Evolutionary conservation across 1,140 invertebrate species (phyloP).

Genomic region (Bombus polaris): DNA sequence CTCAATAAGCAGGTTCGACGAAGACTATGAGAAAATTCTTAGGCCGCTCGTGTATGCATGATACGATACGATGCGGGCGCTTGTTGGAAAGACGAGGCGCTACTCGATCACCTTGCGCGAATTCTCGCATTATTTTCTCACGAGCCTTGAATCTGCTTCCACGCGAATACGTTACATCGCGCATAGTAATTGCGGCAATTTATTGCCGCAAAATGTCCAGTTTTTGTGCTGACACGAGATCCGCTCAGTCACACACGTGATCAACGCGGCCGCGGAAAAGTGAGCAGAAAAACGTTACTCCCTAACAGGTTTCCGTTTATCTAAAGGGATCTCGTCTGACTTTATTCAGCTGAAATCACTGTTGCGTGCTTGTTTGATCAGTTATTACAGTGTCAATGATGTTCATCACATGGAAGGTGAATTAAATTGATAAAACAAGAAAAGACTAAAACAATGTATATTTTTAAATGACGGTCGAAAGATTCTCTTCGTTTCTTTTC

Average conservation of each 20-base stretch:
- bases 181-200: slow-evolving; percentile 49
- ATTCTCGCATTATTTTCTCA: slow-evolving; percentile 71
- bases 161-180: slow-evolving; percentile 36
- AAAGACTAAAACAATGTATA: neutral
- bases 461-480: neutral
- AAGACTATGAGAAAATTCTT: slow-evolving; percentile 68
- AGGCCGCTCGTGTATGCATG: slow-evolving; percentile 18
- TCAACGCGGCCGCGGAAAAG: slow-evolving; percentile 14
- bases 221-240: slow-evolving; percentile 35
- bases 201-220: slow-evolving; percentile 38
- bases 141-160: slow-evolving; percentile 44
- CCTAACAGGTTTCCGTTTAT: slow-evolving; percentile 23
- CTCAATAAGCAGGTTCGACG: slow-evolving; percentile 41
- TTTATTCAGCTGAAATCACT: neutral
- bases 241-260: slow-evolving; percentile 3
- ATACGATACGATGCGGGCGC: slow-evolving; percentile 36
- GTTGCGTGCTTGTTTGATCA: neutral
- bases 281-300: neutral
- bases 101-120: slow-evolving; percentile 71
- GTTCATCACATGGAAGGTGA: neutral
- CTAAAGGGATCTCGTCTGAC: neutral
- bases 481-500: neutral
- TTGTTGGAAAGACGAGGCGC: slow-evolving; percentile 45
- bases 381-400: neutral
- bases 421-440: neutral